Base-by-base conservation (phyloP, 2,113 vertebrate genomes). In the Tapirus terrestris region DNA sequence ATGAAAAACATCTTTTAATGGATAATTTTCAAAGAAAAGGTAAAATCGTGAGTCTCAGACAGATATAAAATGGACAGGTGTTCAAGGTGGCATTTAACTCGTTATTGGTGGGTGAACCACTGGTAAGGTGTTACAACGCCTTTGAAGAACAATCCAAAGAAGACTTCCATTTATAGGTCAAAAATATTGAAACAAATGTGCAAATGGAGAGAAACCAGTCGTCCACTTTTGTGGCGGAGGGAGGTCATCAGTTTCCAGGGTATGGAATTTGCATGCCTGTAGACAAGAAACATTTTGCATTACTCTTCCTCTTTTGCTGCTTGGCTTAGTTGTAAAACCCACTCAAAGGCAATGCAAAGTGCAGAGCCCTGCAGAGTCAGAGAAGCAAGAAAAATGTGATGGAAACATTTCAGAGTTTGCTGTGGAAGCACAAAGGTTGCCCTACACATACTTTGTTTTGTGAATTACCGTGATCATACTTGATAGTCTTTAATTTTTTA, bases 331-430 rank as follows among this genome's bases (percentile, higher is more conserved):
- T 63, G 21, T 39, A 43, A 43, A 86, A 39, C 21, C 36, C 31
- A 29, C 43, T 68, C 36, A n/a, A 0, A 33, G 45, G 11, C 1
- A 14, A 33, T 5, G 10, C 21, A 48, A 39, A 56, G 9, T 48
- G 9, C 2, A 36, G 36, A 61, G 6, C 8, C 10, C 33, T 16
- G 0, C 63, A 45, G 76, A 18, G 39, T n/a, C 16, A 33, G 2
- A 7, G 3, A 21, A 45, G 31, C 8, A 60, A 31, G 0, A 13
- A 10, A 5, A 27, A 21, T 0, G 0, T 25, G 36, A 16, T 48
- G 7, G 7, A 73, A 48, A 73, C 17, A 23, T 3, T 2, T 2
- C 4, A 0, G 23, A 27, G 5, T 4, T 61, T 43, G 21, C 18
- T 23, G 3, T 8, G 29, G 33, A 75, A 20, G 2, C 8, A 43